Evolutionary conservation across 2,113 vertebrate species (phyloP).

Genomic region (Seriola dumerili): DNA sequence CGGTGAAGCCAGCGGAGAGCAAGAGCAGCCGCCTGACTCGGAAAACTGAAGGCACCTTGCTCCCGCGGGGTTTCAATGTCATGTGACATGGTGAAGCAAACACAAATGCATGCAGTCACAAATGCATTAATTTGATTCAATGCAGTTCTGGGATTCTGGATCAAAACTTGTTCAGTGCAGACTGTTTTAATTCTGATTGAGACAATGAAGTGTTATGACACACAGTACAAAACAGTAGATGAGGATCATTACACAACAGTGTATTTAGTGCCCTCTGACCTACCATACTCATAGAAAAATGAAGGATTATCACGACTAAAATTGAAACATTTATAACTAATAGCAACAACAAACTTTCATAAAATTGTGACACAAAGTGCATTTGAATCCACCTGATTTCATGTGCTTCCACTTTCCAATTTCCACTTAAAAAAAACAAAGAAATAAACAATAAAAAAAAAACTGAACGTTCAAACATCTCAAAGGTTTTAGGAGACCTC

Average conservation of each 20-base stretch:
- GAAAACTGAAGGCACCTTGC: too few species aligned
- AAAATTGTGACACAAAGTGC: too few species aligned
- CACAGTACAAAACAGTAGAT: background rate
- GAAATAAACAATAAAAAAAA: too few species aligned
- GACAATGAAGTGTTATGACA: background rate
- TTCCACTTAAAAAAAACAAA: too few species aligned
- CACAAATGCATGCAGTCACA: background rate
- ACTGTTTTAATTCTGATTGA: constrained; percentile 4
- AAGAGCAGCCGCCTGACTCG: too few species aligned
- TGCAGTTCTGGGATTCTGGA: background rate
- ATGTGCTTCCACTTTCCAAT: too few species aligned
- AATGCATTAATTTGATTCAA: background rate
- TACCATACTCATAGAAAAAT: background rate
- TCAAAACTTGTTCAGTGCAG: background rate
- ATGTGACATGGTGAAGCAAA: background rate
- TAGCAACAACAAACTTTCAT: too few species aligned
- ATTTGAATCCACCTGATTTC: too few species aligned
- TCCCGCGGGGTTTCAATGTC: too few species aligned
- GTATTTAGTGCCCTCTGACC: background rate
- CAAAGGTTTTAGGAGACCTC: too few species aligned
- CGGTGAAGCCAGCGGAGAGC: too few species aligned
- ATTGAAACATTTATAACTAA: background rate
- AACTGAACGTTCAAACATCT: too few species aligned
- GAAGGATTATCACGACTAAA: background rate
- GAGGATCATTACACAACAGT: background rate